phyloP scores from a whole-genome alignment of 2,797 vertebrate genomes.

The Gallinago solitaria region DNA sequence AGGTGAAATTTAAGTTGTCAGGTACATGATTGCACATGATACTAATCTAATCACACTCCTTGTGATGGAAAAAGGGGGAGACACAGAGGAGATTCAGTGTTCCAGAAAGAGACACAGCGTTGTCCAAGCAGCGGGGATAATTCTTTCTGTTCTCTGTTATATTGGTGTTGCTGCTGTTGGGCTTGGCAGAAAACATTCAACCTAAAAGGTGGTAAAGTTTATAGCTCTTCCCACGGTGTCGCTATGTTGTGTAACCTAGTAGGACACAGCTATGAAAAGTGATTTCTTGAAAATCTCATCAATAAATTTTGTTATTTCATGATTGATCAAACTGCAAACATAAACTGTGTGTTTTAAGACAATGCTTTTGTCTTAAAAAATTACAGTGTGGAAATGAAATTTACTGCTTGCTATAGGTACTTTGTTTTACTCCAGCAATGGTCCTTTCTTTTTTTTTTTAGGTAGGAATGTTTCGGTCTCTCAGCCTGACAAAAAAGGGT shows the following conservation, averaged over 20 bases:
- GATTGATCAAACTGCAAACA: neutral
- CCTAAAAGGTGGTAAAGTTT: neutral
- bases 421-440: neutral
- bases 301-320: neutral
- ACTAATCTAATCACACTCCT: neutral
- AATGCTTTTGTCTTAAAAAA: neutral
- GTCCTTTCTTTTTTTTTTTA: neutral
- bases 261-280: neutral
- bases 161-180: neutral
- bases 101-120: neutral
- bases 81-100: rapidly evolving
- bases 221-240: neutral
- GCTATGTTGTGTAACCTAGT: neutral
- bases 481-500: neutral
- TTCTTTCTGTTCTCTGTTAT: neutral
- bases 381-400: neutral
- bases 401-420: neutral
- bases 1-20: neutral
- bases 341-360: neutral
- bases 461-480: neutral
- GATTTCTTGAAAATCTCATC: neutral
- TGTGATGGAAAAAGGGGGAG: neutral
- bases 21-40: neutral
- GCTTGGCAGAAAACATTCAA: neutral
- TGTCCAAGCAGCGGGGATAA: neutral